These are phyloP conservation scores for Brachionus calyciflorus DNA, from an alignment of 1,140 invertebrate species.

Conservation along the genomic window DNA sequence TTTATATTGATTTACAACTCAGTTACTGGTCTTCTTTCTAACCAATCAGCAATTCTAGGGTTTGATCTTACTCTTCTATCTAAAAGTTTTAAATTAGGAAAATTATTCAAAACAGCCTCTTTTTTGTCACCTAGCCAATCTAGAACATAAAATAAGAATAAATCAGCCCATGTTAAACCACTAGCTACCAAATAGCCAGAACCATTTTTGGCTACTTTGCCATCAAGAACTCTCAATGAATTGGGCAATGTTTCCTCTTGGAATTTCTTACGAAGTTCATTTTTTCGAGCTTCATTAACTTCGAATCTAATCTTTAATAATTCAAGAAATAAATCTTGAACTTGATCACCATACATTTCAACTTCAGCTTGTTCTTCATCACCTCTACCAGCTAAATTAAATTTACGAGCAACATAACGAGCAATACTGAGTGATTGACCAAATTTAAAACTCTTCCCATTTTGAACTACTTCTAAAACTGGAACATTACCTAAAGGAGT, in stretches of 20 bases:
- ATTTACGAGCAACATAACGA: constrained; percentile 36
- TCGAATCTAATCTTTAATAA: constrained; percentile 31
- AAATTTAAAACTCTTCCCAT: not conserved
- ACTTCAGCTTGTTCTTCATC: constrained; percentile 34
- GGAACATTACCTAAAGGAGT: constrained; percentile 39
- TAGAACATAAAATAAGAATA: constrained; percentile 3
- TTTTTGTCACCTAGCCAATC: not conserved
- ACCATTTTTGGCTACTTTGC: not conserved
- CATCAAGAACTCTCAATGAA: not conserved
- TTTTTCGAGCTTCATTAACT: constrained; percentile 25
- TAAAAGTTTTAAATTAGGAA: constrained; percentile 1
- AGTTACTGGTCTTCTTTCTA: constrained; percentile 8
- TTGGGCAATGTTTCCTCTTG: not conserved
- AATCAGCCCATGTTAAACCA: constrained; percentile 24
- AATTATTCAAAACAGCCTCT: not conserved
- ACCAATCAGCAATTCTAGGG: not conserved
- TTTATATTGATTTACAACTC: no score
- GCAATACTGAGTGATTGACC: not conserved
- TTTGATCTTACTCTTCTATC: not conserved
- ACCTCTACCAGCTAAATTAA: constrained; percentile 41
- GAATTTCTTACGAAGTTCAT: not conserved
- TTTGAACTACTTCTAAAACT: constrained; percentile 2
- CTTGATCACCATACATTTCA: constrained; percentile 39
- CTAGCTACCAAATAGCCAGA: constrained; percentile 25
- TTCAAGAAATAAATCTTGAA: constrained; percentile 23